Evolutionary conservation across 2,888 invertebrate genomes (phyloP), one percentile per base, ranked within the genome.

Genomic region (Lottia gigantea): DNA sequence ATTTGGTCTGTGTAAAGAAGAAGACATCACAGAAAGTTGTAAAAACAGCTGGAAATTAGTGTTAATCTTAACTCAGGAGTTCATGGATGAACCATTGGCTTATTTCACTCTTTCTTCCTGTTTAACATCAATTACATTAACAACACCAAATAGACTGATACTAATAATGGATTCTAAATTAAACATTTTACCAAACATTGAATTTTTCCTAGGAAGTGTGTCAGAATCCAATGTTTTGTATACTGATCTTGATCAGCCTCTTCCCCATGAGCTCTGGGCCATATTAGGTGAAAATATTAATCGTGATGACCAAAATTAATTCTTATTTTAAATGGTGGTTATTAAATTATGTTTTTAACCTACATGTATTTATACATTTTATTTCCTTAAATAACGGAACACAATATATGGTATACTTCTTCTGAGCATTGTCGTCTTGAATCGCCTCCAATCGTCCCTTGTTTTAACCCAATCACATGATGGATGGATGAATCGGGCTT

Each of bases 1-100:
- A 55, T 23, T 23, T 23, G 55, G 55, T 55, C 11, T 19, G 7
- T 55, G 19, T 55, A 19, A 23, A 19, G 55, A 19, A 55, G 55
- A 55, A 23, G 55, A 55, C 23, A 55, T 55, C 11, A 12, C 23
- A 7, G 55, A 55, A 55, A 23, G 19, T 55, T 11, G 19, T 55
- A 55, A 23, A 55, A 23, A 55, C 55, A 55, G 55, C 14, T 55
- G 55, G 55, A 55, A 55, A 55, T 23, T 55, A 55, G 23, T 55
- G 19, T 16, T 55, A 55, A 55, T 55, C 23, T 55, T 55, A 55
- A 55, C 55, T 23, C 19, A 55, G 19, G 55, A 23, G 19, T 55
- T 55, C n/a, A 19, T 55, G 23, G 23, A 55, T 23, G 23, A 23
- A 12, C 19, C 19, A 23, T 23, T 55, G 55, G 55, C 55, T 8